phyloP scores from a whole-genome alignment of 2,888 invertebrate genomes.

The Lysandra coridon region DNA sequence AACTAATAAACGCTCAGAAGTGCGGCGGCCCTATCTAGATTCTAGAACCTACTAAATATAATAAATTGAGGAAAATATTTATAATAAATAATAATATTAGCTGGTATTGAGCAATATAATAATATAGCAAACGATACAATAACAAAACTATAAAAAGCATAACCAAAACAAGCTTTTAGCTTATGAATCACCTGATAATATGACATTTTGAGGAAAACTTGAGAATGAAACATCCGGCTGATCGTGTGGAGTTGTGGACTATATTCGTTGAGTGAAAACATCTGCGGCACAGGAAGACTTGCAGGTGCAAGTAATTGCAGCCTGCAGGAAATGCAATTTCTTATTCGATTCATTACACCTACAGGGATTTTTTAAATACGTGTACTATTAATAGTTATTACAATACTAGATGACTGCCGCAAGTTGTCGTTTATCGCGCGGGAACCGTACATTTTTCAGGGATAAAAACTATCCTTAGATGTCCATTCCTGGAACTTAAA shows the following conservation, averaged over 20 bases:
- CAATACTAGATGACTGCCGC: too few relatives aligned
- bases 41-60: constrained; percentile 3
- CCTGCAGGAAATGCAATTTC: neutral
- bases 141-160: neutral
- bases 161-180: constrained; percentile 6
- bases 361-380: too few relatives aligned
- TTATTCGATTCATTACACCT: too few relatives aligned
- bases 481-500: too few relatives aligned
- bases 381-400: too few relatives aligned
- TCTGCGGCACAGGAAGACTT: neutral
- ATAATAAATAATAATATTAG: neutral
- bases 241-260: neutral
- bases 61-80: neutral
- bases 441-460: too few relatives aligned
- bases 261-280: neutral
- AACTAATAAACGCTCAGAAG: too few relatives aligned
- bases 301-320: neutral
- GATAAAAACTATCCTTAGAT: too few relatives aligned
- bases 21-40: neutral
- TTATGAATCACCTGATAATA: neutral
- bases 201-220: neutral
- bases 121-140: neutral
- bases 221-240: neutral
- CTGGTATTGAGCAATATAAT: neutral
- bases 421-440: too few relatives aligned